Base-by-base conservation (phyloP, 2,888 invertebrate genomes). In the Boloria selene region DNA sequence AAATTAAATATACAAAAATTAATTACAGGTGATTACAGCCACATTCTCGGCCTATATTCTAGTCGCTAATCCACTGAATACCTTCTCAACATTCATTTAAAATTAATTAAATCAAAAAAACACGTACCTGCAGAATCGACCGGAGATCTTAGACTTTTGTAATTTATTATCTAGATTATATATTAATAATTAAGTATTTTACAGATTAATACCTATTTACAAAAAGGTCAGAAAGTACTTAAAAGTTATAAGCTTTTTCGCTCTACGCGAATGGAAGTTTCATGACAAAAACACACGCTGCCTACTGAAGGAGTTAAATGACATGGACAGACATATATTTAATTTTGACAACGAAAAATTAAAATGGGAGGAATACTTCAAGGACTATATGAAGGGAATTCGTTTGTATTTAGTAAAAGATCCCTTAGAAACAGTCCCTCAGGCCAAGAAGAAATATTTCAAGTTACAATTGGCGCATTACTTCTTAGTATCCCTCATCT, bases 321-420 rank as follows among this genome's bases (percentile, higher is more conserved):
- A 84, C 0, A 92, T 91, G 0, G 96, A 95, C 79, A 92, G 93
- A 70, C 80, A 93, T 22, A 75, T 93, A 0, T 96, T 95, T 76
- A 92, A 94, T 73, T 96, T 95, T 77, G 94, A 96, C 77, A 93
- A 96, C 54, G 83, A 86, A 0, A 75, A 86, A 4, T 75, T 97
- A 0, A 87, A 94, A 59, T 97, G 97, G 97, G 89, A 93, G 5
- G 87, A 92, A 0, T 97, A 95, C 75, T 94, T 96, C 75, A 91
- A 93, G 68, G 93, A 90, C 52, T 96, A 96, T 75, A 87, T 95
- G 7, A 86, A 93, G 66, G 97, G 97, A 0, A 89, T 95, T n/a
- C 90, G 96, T 63, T 84, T 94, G 0, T 96, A 95, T 76, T 83
- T 97, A 1, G 84, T 97, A 1, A 96, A 97, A 76, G 97, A 97